phyloP scores from a whole-genome alignment of 2,113 vertebrate genomes.

The Trematocara nigrifrons region DNA sequence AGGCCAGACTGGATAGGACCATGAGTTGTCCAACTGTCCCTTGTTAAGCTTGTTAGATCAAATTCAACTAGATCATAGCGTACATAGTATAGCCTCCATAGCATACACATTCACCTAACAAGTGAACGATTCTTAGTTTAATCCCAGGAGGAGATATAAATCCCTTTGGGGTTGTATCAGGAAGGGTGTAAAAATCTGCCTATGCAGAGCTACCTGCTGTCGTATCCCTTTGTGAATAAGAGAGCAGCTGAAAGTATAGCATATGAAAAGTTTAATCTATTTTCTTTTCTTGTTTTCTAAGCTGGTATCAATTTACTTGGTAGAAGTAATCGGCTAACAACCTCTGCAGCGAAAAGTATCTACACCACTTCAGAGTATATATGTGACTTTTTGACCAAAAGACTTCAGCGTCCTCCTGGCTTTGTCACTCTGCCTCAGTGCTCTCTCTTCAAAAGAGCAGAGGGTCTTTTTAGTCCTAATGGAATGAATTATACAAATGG shows the following conservation, averaged over 20 bases:
- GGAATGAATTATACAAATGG: background rate
- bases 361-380: background rate
- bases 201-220: background rate
- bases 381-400: background rate
- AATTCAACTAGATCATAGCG: background rate
- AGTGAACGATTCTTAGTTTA: background rate
- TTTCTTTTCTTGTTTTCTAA: background rate
- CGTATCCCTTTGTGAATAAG: background rate
- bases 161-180: background rate
- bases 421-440: background rate
- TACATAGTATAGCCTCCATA: background rate
- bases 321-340: background rate
- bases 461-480: background rate
- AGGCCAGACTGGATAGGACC: background rate
- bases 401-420: background rate
- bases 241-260: background rate
- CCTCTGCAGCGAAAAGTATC: background rate
- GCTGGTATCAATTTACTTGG: background rate
- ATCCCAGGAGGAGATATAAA: background rate
- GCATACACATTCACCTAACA: background rate
- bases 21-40: background rate
- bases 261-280: background rate
- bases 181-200: background rate
- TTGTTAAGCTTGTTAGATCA: background rate
- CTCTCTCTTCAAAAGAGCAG: background rate